Conservation (phyloP, 2,888 invertebrate genomes). For the Hemaris fuciformis region DNA sequence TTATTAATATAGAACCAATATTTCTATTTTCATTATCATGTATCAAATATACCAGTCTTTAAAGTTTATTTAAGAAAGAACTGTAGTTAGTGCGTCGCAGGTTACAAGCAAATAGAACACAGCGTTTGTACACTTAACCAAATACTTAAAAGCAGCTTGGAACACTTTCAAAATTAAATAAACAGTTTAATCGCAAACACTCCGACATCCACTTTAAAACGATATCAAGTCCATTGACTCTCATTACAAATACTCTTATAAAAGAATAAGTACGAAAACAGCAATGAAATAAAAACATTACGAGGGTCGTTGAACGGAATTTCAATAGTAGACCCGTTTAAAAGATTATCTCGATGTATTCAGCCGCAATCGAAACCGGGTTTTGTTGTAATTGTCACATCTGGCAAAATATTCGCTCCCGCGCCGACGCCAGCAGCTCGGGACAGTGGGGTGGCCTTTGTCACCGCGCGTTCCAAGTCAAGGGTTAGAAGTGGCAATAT, state of each 20-base stretch:
- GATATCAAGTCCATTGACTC: slow-evolving; percentile 24
- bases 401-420: slow-evolving; percentile 58
- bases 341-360: slow-evolving; percentile 68
- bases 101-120: neutral
- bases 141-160: neutral
- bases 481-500: slow-evolving; percentile 9
- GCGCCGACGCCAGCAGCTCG: no score
- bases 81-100: no score
- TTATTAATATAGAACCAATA: no score
- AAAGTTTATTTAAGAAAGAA: no score
- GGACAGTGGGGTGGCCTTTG: slow-evolving; percentile 20
- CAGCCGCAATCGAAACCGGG: slow-evolving; percentile 71
- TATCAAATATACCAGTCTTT: no score
- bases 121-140: neutral
- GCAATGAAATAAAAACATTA: slow-evolving; percentile 28
- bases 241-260: slow-evolving; percentile 10
- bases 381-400: slow-evolving; percentile 75
- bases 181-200: neutral
- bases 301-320: slow-evolving; percentile 38
- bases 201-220: slow-evolving; percentile 19
- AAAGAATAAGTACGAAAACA: slow-evolving; percentile 9
- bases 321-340: slow-evolving; percentile 49
- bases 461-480: slow-evolving; percentile 19
- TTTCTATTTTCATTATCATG: no score
- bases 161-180: neutral